Conservation (phyloP, 2,888 invertebrate species). For the Furcula furcula region DNA sequence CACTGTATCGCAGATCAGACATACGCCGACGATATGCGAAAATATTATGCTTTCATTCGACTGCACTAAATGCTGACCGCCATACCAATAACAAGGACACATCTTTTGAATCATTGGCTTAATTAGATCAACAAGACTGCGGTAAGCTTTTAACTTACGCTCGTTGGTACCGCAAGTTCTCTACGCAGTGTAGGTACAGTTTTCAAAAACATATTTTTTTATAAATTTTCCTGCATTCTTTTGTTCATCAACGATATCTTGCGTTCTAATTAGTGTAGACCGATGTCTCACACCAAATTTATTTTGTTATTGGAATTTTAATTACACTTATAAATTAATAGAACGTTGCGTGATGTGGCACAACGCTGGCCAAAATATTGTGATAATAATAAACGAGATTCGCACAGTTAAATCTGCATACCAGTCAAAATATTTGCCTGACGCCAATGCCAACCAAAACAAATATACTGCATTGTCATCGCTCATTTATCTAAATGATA, state of each 20-base stretch:
- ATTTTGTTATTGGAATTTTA: conserved; percentile 7
- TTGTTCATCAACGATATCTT: conserved; percentile 9
- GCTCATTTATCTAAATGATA: conserved; percentile 32
- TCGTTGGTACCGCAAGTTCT: no score
- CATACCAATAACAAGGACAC: neutral
- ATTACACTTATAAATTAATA: conserved; percentile 6
- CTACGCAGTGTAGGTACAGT: no score
- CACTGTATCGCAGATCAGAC: conserved; percentile 48
- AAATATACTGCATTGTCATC: conserved; percentile 37
- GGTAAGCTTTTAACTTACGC: no score
- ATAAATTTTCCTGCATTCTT: no score
- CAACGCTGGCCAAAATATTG: conserved; percentile 44
- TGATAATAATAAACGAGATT: conserved; percentile 50
- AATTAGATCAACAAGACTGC: no score
- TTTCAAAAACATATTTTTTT: no score
- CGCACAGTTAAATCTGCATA: conserved; percentile 45
- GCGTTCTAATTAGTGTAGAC: conserved; percentile 14
- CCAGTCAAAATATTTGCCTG: conserved; percentile 43
- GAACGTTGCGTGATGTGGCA: conserved; percentile 26
- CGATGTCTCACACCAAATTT: conserved; percentile 8
- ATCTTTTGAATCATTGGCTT: neutral
- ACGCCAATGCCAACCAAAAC: conserved; percentile 42
- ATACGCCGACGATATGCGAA: conserved; percentile 43
- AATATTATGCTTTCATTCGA: conserved; percentile 49
- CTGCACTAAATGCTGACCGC: conserved; percentile 7